Percentiles rank a stretch among this genome's conserved stretches.
Evolutionary conservation across 2,888 invertebrate genomes (phyloP).

Genomic region (Ectropis crepuscularia): DNA sequence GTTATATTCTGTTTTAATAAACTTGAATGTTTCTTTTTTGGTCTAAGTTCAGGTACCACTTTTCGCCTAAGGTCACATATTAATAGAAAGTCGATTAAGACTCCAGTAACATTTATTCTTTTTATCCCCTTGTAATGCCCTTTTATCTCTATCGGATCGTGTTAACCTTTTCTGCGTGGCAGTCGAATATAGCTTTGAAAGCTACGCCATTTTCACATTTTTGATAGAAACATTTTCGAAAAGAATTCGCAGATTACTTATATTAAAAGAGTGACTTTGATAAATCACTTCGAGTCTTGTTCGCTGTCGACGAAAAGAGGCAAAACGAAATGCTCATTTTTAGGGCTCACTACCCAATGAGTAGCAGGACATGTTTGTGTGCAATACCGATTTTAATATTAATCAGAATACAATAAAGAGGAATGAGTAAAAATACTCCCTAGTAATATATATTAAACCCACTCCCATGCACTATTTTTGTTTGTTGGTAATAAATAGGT

Average conservation of each 20-base stretch:
- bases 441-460: no score
- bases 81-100: not conserved
- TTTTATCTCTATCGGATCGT: not conserved
- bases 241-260: constrained; percentile 1
- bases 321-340: not conserved
- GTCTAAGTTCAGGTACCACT: no score
- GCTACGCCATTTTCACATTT: constrained; percentile 2
- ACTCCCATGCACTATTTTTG: no score
- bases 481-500: no score
- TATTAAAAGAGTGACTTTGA: constrained; percentile 5
- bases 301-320: not conserved
- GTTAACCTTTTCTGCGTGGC: constrained; percentile 2
- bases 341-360: no score
- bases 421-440: no score
- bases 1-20: no score
- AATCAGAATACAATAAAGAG: no score
- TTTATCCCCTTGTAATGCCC: not conserved
- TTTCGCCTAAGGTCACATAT: no score
- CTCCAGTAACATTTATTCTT: not conserved
- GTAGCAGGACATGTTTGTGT: no score
- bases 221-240: not conserved
- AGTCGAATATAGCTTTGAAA: constrained; percentile 1
- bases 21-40: no score
- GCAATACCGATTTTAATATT: no score
- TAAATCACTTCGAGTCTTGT: constrained; percentile 6